Evolutionary conservation across 2,113 vertebrate species (phyloP), one percentile per base, ranked within the genome.

Genomic region (Pelmatolapia mariae): DNA sequence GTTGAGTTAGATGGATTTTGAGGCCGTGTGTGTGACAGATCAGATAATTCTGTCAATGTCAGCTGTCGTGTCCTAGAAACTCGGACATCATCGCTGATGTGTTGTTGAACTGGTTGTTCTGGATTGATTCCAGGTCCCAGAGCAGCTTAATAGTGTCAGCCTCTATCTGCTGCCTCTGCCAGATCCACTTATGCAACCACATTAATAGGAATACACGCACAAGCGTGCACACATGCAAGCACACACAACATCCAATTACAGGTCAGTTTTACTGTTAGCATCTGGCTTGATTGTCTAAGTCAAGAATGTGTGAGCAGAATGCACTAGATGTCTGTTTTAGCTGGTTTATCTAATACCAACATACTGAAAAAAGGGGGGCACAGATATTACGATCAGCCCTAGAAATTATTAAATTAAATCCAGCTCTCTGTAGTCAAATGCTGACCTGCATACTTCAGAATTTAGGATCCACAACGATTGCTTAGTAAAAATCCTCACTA

Each of bases 121-220:
- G 92, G 93, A 91, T 16, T 4, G 5, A 38, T 12, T 92, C 92
- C 93, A 92, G 83, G 54, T 86, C 84, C 86, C 76, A 86, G 83
- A 90, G 85, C 92, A 71, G 86, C 68, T 92, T 86, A 79, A 22
- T 81, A 66, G 86, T 86, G 78, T 93, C 78, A 86, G 80, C 19
- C 59, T 87, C 73, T 43, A 47, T 66, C 66, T 52, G 66, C 86
- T 36, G 84, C 68, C 36, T 71, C 87, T 85, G 87, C 87, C 89
- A 93, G 53, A 73, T 47, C 15, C 6, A 53, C 52, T 93, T 85
- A 82, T 45, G 43, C 86, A 87, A 92, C 22, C 73, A 38, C 7
- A 66, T 54, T 56, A 33, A 79, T 15, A 33, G 50, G 11, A 66
- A 82, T 43, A 83, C 50, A 61, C 56, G 57, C 81, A 36, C 38